Conservation (phyloP, 2,113 vertebrate genomes). For the Tyrannus savana region DNA sequence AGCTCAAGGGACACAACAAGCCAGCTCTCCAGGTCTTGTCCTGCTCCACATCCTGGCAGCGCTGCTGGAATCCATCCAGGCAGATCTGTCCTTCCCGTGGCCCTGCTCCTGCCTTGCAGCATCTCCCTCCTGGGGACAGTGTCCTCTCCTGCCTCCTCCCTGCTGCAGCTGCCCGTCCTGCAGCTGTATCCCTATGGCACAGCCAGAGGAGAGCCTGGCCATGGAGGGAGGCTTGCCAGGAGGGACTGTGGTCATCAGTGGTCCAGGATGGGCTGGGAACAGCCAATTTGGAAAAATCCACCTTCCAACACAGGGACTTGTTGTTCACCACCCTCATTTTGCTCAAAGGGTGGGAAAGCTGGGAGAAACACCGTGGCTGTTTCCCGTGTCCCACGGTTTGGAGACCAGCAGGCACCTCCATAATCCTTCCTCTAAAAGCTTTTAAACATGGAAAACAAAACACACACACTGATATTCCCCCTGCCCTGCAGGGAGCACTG, state of each 20-base stretch:
- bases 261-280: background rate
- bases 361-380: fast-evolving
- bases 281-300: fast-evolving
- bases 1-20: fast-evolving
- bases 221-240: fast-evolving
- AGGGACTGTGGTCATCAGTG: background rate
- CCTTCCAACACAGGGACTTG: fast-evolving
- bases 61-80: background rate
- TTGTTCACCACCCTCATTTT: fast-evolving
- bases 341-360: background rate
- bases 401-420: fast-evolving
- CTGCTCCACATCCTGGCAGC: background rate
- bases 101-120: background rate
- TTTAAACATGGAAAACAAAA: background rate
- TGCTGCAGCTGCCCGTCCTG: background rate
- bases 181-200: background rate
- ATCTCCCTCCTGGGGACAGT: background rate
- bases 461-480: fast-evolving
- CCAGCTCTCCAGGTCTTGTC: background rate
- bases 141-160: background rate
- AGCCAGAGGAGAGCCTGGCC: background rate
- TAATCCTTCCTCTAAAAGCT: background rate
- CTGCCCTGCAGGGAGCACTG: background rate
- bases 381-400: fast-evolving
- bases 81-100: background rate